A percentile compares a stretch with the other conserved stretches of the same genome.
Conservation (phyloP, 2,888 invertebrate genomes). For the Vandiemenella viatica region DNA sequence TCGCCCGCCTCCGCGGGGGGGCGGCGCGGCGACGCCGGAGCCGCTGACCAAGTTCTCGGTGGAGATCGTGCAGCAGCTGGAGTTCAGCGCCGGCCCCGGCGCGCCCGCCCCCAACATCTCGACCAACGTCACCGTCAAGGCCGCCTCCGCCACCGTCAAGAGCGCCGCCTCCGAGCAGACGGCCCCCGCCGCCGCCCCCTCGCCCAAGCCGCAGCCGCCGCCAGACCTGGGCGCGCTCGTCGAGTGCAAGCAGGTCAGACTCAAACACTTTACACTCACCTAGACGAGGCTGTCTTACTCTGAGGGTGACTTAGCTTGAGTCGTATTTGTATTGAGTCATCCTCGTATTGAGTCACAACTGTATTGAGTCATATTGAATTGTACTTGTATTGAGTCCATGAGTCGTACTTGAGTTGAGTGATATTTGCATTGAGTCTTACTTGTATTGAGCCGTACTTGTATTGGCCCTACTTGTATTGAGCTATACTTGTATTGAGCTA, state of each 20-base stretch:
- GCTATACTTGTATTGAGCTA: too few species aligned
- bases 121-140: slow-evolving; percentile 83
- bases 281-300: too few species aligned
- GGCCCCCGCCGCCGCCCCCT: slow-evolving; percentile 18
- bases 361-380: too few species aligned
- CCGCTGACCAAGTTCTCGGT: slow-evolving; percentile 67
- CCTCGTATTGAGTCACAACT: too few species aligned
- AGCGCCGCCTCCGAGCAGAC: slow-evolving; percentile 30
- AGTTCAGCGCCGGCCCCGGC: slow-evolving; percentile 76
- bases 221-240: slow-evolving; percentile 46
- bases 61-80: slow-evolving; percentile 81
- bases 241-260: slow-evolving; percentile 64
- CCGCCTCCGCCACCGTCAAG: slow-evolving; percentile 47
- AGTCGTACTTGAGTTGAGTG: too few species aligned
- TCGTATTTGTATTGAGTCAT: too few species aligned
- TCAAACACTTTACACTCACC: too few species aligned
- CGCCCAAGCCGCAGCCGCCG: slow-evolving; percentile 2
- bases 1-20: slow-evolving; percentile 15
- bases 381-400: too few species aligned
- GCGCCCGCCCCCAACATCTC: slow-evolving; percentile 80
- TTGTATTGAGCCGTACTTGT: too few species aligned
- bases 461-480: too few species aligned
- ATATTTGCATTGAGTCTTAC: too few species aligned
- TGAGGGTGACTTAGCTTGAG: too few species aligned
- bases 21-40: slow-evolving; percentile 25